Percentiles rank a stretch among this genome's conserved stretches.
These are phyloP conservation scores for Argentina silus DNA, from an alignment of 2,797 vertebrate genomes.

Conservation along the genomic window DNA sequence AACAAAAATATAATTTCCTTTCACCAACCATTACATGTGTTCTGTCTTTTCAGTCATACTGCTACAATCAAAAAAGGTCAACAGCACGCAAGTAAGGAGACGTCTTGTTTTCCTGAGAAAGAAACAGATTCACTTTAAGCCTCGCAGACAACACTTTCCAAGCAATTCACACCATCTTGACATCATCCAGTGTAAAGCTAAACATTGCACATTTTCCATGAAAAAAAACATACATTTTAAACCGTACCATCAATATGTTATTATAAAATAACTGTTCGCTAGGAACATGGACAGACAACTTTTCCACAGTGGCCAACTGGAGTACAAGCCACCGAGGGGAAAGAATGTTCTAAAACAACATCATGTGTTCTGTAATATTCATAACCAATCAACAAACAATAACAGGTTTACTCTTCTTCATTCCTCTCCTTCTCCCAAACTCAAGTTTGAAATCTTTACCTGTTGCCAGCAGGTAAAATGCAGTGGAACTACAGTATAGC, in stretches of 20 bases:
- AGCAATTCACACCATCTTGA: slow-evolving; percentile 1
- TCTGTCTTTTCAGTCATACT: slow-evolving; percentile 36
- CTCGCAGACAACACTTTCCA: slow-evolving; percentile 1
- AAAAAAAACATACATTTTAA: slow-evolving; percentile 2
- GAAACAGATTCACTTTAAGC: slow-evolving; percentile 51
- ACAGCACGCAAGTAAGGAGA: slow-evolving; percentile 36
- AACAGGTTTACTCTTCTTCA: not conserved
- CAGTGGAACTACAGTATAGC: not conserved
- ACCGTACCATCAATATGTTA: slow-evolving; percentile 28
- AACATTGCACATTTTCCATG: slow-evolving; percentile 38
- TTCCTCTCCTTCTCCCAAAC: not conserved
- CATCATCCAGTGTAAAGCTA: not conserved
- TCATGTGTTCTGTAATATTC: not conserved
- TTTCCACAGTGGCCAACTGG: not conserved
- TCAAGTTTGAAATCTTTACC: slow-evolving; percentile 10
- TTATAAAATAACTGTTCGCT: slow-evolving; percentile 18
- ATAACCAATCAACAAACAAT: not conserved
- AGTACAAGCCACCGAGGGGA: slow-evolving; percentile 3
- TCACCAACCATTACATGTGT: not conserved
- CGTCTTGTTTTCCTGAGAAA: slow-evolving; percentile 60
- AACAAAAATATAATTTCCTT: slow-evolving; percentile 52
- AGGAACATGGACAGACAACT: slow-evolving; percentile 11
- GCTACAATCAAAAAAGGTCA: slow-evolving; percentile 36
- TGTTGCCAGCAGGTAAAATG: slow-evolving; percentile 14
- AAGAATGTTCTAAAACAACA: not conserved